These are phyloP conservation scores for Tetragonula carbonaria DNA, from an alignment of 2,888 invertebrate species.

Conservation along the genomic window DNA sequence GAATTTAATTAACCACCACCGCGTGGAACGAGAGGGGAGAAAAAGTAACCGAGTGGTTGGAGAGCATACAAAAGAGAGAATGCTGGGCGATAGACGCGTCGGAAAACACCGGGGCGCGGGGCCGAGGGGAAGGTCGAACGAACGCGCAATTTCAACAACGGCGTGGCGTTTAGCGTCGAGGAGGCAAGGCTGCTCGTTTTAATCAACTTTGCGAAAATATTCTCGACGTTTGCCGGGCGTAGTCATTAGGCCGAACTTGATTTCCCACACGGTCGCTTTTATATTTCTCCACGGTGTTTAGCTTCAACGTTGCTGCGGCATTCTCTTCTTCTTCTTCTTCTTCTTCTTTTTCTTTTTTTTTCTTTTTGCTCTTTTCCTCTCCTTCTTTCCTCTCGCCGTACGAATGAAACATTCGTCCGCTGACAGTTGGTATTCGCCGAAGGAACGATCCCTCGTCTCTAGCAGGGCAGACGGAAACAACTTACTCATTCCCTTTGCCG, in stretches of 20 bases:
- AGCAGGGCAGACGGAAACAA: background rate
- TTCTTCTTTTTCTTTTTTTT: background rate
- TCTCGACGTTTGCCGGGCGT: slow-evolving; percentile 28
- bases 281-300: slow-evolving; percentile 50
- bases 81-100: background rate
- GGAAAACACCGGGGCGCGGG: too few relatives aligned
- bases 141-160: slow-evolving; percentile 44
- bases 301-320: slow-evolving; percentile 27
- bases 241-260: slow-evolving; percentile 64
- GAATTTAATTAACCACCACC: slow-evolving; percentile 44
- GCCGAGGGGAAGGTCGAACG: slow-evolving; percentile 16
- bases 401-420: background rate
- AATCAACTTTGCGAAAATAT: slow-evolving; percentile 74
- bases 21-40: slow-evolving; percentile 7
- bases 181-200: slow-evolving; percentile 63
- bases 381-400: background rate
- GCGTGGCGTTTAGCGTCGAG: slow-evolving; percentile 42
- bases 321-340: background rate
- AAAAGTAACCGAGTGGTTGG: slow-evolving; percentile 31
- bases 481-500: slow-evolving; percentile 16
- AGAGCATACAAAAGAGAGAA: slow-evolving; percentile 21
- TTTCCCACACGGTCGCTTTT: slow-evolving; percentile 70
- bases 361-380: background rate
- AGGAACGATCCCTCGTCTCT: background rate
- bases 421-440: slow-evolving; percentile 22